Percentiles rank a stretch among this genome's conserved stretches.
phyloP scores from a whole-genome alignment of 2,888 invertebrate genomes.

The Sylvicola cinctus region DNA sequence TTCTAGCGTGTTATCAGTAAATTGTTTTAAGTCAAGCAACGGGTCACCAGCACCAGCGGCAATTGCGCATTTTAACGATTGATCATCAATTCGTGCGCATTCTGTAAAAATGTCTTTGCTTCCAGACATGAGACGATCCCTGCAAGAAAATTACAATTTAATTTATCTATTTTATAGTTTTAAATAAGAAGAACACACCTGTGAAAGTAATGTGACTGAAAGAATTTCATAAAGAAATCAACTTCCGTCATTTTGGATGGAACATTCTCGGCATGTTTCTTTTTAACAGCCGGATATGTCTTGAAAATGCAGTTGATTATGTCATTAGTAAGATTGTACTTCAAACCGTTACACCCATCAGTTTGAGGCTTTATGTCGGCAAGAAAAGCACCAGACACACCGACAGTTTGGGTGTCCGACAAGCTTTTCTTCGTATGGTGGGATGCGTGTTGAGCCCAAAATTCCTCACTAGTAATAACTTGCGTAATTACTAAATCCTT shows the following conservation, averaged over 20 bases:
- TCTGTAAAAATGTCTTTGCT: constrained; percentile 94
- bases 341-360: constrained; percentile 89
- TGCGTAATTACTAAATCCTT: constrained; percentile 92
- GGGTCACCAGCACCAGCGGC: constrained; percentile 62
- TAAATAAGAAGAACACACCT: constrained; percentile 28
- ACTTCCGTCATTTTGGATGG: constrained; percentile 87
- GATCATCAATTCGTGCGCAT: constrained; percentile 91
- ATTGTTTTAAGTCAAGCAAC: constrained; percentile 61
- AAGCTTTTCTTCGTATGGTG: constrained; percentile 53
- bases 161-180: neutral
- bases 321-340: constrained; percentile 92
- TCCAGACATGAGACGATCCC: constrained; percentile 66
- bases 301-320: constrained; percentile 96
- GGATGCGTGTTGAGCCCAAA: constrained; percentile 82
- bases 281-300: constrained; percentile 95
- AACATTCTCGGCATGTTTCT: constrained; percentile 91
- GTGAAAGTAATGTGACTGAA: constrained; percentile 98
- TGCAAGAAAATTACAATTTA: neutral
- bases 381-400: constrained; percentile 54
- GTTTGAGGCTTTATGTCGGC: constrained; percentile 94
- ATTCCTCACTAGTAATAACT: constrained; percentile 91
- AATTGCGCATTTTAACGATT: constrained; percentile 53
- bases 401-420: constrained; percentile 65
- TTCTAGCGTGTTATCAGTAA: constrained; percentile 44
- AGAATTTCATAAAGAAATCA: constrained; percentile 99